Evolutionary conservation across 2,888 invertebrate species (phyloP).

Genomic region (Tipula confusa): DNA sequence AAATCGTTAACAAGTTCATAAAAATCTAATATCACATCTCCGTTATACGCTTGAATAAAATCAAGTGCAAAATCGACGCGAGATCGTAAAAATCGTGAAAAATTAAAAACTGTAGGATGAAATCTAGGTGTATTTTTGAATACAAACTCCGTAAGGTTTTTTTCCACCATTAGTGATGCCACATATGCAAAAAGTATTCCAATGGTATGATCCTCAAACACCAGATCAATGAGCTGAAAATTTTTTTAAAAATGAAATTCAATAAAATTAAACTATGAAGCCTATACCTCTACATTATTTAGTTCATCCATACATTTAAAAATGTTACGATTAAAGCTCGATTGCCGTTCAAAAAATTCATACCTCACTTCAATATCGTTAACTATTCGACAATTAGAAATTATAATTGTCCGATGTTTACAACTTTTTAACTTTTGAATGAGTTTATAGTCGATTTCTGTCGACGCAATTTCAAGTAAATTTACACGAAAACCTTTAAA

Average conservation of each 20-base stretch:
- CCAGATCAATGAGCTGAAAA: background rate
- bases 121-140: too few species aligned
- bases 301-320: background rate
- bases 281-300: background rate
- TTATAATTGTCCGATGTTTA: background rate
- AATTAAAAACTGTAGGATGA: too few species aligned
- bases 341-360: background rate
- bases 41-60: too few species aligned
- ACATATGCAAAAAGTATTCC: background rate
- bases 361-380: background rate
- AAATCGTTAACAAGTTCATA: too few species aligned
- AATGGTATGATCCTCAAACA: background rate
- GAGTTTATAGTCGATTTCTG: background rate
- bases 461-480: background rate
- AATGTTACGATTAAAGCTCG: background rate
- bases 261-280: too few species aligned
- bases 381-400: background rate
- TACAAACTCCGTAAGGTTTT: background rate
- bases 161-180: background rate
- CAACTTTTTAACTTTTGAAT: background rate
- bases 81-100: too few species aligned
- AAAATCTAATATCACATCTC: too few species aligned
- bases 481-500: background rate
- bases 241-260: too few species aligned
- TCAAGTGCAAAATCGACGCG: too few species aligned